Base-by-base conservation (phyloP, 1,140 invertebrate species). In the Heliconius himera region DNA sequence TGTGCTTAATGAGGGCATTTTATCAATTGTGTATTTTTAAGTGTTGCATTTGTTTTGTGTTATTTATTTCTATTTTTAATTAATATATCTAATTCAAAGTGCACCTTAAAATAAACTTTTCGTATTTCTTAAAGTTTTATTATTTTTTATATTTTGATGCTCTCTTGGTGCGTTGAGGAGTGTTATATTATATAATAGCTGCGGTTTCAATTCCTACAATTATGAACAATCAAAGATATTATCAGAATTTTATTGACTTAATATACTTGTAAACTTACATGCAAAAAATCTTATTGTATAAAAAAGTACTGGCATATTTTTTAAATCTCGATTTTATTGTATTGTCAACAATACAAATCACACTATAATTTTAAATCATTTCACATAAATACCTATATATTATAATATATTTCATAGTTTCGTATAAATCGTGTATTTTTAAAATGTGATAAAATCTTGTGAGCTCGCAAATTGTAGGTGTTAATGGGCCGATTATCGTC, bases 401-500 rank as follows among this genome's bases (percentile, higher is more conserved):
- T n/a, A n/a, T 51, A 51, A 51, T 29, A 66, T 66, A 66, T 66
- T 11, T 66, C 60, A 66, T 66, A 66, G 60, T 66, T 66, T 66
- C n/a, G 60, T 66, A 66, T 66, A 66, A 66, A 66, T 66, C 60
- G 36, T 26, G 36, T 76, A 36, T 72, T 13, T 73, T 73, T 51
- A 20, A n/a, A 71, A 77, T 49, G 76, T 77, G 33, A 77, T 73
- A 29, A 54, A 72, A 51, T 71, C 70, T 72, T 70, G 76, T 78
- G 38, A 36, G 66, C 33, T 49, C 51, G 71, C 70, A 73, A 72
- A 13, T 66, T 51, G 51, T 80, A 80, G 51, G 79, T 80, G 79
- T 76, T 76, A 76, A 80, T 80, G 74, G 66, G 79, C 54, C 51
- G 74, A 76, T 80, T 73, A 80, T 80, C 70, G 78, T 33, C 74